Evolutionary conservation across 1,140 invertebrate genomes (phyloP), one percentile per base, ranked within the genome.

Genomic region (Drosophila mayri): DNA sequence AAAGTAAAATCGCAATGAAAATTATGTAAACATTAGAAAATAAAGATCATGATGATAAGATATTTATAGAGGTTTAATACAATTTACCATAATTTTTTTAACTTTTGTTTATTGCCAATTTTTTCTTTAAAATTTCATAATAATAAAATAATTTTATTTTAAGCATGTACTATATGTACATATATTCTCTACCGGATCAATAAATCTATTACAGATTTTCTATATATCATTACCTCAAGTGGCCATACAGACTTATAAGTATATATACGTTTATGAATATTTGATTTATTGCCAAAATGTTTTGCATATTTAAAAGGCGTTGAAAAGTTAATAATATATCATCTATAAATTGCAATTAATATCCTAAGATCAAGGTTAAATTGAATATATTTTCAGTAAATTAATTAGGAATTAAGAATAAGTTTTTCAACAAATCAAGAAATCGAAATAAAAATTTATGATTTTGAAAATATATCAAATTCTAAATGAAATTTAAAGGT

Each of bases 261-360:
- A 10, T 4, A 5, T 32, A 50, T 52, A 16, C 16, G 4, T 28
- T 0, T 32, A 5, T 6, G 12, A 52, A 37, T 54, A 54, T 54
- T 37, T 54, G 50, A 54, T 22, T 54, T 37, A 22, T 54, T 37
- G 50, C 50, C 50, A 54, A 54, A 9, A 37, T 37, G 8, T 37
- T 54, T 54, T 4, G 8, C 50, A 37, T 16, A 10, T 37, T 22
- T 22, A 37, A 54, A 54, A 37, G 50, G 50, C 50, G 50, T 37
- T 9, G 1, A 54, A 37, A 54, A 5, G 12, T 54, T 22, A 18
- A 54, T 11, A 8, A 54, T 37, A n/a, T 14, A 14, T 50, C 11
- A 54, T 37, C 18, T 54, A 54, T 54, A 37, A 35, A 6, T 37
- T 54, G 35, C 20, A 54, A 54, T 54, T 54, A 37, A 22, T 37